These are phyloP conservation scores for Eumeta japonica DNA, from an alignment of 1,140 invertebrate species.

Conservation along the genomic window DNA sequence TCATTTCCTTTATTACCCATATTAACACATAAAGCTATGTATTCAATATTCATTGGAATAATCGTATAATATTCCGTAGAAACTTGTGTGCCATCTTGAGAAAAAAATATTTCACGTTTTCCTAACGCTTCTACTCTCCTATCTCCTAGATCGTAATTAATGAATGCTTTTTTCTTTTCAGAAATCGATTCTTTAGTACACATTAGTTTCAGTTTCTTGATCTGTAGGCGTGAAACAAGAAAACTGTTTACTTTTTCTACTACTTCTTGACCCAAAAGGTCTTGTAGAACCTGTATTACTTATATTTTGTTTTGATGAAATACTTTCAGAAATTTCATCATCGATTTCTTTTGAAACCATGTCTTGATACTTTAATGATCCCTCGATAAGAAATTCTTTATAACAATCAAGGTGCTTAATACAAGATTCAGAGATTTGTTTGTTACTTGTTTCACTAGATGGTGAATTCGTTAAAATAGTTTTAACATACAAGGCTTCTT, in stretches of 20 bases:
- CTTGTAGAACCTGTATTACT: too few relatives aligned
- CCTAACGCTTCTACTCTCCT: constrained; percentile 53
- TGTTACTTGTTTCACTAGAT: constrained; percentile 23
- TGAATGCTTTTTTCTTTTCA: constrained; percentile 26
- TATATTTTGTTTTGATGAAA: too few relatives aligned
- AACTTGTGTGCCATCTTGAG: constrained; percentile 47
- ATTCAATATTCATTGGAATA: constrained; percentile 41
- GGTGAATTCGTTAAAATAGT: constrained; percentile 18
- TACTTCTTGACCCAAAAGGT: constrained; percentile 26
- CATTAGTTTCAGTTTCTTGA: constrained; percentile 5
- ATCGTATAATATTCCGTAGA: constrained; percentile 37
- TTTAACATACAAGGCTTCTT: constrained; percentile 43
- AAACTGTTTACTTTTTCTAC: constrained; percentile 25
- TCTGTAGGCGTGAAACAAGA: constrained; percentile 17
- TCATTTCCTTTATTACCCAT: constrained; percentile 28
- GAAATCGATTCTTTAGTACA: constrained; percentile 5
- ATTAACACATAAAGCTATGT: constrained; percentile 28
- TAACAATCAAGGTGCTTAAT: constrained; percentile 27
- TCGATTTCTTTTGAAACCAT: constrained; percentile 5
- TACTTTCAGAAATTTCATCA: neutral
- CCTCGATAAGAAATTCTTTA: constrained; percentile 38
- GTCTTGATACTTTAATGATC: constrained; percentile 44
- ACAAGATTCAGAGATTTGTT: constrained; percentile 21
- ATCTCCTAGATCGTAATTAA: constrained; percentile 49
- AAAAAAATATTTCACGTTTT: constrained; percentile 41